These are phyloP conservation scores for Montipora foliosa DNA, from an alignment of 64 coral and sea anemone genomes.

Conservation along the genomic window DNA sequence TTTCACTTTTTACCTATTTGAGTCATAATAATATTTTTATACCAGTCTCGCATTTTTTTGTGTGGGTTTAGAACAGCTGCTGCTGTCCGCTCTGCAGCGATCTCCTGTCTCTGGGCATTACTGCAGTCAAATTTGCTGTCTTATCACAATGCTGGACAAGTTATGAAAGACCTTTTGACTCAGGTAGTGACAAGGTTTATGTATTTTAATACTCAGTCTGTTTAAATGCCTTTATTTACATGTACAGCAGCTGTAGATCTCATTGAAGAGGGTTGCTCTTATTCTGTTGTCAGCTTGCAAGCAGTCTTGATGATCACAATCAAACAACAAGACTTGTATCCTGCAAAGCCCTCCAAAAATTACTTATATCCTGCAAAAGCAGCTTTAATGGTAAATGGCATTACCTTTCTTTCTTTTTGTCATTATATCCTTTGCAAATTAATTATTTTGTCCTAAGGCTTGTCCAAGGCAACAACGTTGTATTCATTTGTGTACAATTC, in stretches of 20 bases:
- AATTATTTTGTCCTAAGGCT: too few species aligned
- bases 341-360: slow-evolving; percentile 88
- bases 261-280: background rate
- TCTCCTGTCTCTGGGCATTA: slow-evolving; percentile 94
- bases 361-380: slow-evolving; percentile 86
- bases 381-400: slow-evolving; percentile 77
- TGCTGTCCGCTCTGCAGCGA: slow-evolving; percentile 87
- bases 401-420: too few species aligned
- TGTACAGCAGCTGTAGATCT: background rate
- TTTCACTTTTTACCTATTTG: too few species aligned
- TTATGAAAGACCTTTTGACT: slow-evolving; percentile 96
- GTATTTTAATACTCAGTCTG: background rate
- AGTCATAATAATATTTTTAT: too few species aligned
- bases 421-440: too few species aligned
- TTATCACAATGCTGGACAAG: slow-evolving; percentile 53
- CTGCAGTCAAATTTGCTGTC: slow-evolving; percentile 82
- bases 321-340: slow-evolving; percentile 91
- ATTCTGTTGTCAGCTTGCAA: slow-evolving; percentile 59
- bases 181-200: slow-evolving; percentile 64
- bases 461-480: too few species aligned
- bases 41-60: too few species aligned
- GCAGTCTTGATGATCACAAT: slow-evolving; percentile 94
- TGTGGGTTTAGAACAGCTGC: slow-evolving; percentile 68
- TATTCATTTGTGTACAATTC: too few species aligned
- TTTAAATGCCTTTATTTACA: too few species aligned